These are phyloP conservation scores for Gymnorhina tibicen DNA, from an alignment of 2,113 vertebrate species.

Conservation along the genomic window DNA sequence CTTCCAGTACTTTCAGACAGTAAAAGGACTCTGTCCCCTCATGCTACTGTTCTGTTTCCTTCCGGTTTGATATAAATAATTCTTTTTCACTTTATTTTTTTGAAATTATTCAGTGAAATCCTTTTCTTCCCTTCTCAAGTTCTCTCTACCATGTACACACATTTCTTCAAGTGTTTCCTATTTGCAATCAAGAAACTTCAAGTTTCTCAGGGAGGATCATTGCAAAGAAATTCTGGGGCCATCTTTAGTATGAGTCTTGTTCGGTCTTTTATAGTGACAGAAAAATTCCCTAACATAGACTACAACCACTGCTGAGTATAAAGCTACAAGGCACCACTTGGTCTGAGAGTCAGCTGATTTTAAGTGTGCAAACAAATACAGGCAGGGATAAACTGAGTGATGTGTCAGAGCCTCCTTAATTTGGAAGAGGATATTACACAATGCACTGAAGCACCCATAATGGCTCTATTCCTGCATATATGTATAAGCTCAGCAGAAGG, in stretches of 20 bases:
- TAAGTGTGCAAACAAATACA: background rate
- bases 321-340: background rate
- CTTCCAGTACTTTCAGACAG: background rate
- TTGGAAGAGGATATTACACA: background rate
- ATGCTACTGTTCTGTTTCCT: background rate
- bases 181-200: background rate
- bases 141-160: background rate
- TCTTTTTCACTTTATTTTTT: background rate
- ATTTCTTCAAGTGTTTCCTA: background rate
- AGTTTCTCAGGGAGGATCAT: background rate
- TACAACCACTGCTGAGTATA: background rate
- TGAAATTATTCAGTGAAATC: background rate
- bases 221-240: background rate
- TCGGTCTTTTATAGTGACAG: background rate
- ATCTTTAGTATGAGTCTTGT: background rate
- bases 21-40: background rate
- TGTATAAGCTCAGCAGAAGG: slow-evolving; percentile 1
- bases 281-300: background rate
- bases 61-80: background rate
- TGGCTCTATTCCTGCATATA: background rate
- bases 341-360: background rate
- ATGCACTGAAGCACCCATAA: background rate
- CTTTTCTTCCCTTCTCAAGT: background rate
- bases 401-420: background rate
- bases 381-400: background rate